A percentile compares a stretch with the other conserved stretches of the same genome.
Evolutionary conservation across 1,140 invertebrate genomes (phyloP).

Genomic region (Sweltsa coloradensis): DNA sequence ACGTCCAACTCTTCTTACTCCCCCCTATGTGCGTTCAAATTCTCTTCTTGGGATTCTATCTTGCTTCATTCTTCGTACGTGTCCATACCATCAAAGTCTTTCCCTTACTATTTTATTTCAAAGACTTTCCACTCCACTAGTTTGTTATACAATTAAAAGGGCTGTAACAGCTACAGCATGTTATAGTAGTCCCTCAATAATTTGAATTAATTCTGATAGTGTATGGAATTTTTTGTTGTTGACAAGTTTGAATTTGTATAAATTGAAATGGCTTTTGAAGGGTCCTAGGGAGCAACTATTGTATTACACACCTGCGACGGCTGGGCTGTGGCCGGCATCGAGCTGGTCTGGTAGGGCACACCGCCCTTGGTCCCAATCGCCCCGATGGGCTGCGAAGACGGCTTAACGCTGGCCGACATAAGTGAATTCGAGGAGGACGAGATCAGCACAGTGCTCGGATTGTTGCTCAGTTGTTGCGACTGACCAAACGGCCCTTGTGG

Average conservation of each 20-base stretch:
- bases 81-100: no score
- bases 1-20: no score
- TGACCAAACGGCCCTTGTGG: slow-evolving; percentile 54
- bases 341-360: slow-evolving; percentile 24
- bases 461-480: slow-evolving; percentile 63
- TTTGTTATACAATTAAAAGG: background rate
- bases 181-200: background rate
- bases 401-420: slow-evolving; percentile 82
- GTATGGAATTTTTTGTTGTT: background rate
- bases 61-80: no score
- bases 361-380: slow-evolving; percentile 57
- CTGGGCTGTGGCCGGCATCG: slow-evolving; percentile 32
- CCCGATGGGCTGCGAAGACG: slow-evolving; percentile 67
- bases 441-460: slow-evolving; percentile 78
- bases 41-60: no score
- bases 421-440: slow-evolving; percentile 76
- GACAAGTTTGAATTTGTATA: background rate
- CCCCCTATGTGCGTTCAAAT: no score
- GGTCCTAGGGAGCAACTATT: background rate
- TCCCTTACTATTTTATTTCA: no score
- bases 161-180: background rate
- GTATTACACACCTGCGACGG: slow-evolving; percentile 31
- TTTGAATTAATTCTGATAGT: background rate
- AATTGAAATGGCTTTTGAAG: background rate
- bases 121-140: background rate